These are phyloP conservation scores for Flexamia atlantica DNA, from an alignment of 2,888 invertebrate species.

Conservation along the genomic window DNA sequence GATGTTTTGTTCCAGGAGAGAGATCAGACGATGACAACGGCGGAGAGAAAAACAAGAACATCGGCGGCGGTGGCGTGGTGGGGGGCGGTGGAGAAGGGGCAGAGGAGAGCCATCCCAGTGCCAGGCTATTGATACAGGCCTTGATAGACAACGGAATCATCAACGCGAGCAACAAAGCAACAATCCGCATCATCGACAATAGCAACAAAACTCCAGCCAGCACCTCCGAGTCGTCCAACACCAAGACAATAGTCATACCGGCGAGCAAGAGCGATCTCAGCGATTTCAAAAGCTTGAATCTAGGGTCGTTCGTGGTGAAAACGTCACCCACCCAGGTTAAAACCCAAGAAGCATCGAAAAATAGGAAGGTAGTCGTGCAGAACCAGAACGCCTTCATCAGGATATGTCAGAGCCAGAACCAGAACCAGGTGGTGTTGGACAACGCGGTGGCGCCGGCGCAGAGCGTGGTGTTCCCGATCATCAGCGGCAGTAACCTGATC, in stretches of 20 bases:
- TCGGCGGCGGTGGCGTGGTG: constrained; percentile 30
- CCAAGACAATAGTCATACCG: constrained; percentile 54
- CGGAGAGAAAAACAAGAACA: constrained; percentile 42
- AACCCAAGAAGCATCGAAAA: constrained; percentile 38
- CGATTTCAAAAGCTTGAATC: constrained; percentile 67
- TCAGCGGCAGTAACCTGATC: constrained; percentile 55
- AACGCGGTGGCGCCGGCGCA: constrained; percentile 7
- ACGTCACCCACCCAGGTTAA: constrained; percentile 60
- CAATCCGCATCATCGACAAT: constrained; percentile 67
- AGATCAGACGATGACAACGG: constrained; percentile 63
- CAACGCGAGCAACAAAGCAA: constrained; percentile 68
- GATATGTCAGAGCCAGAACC: constrained; percentile 38
- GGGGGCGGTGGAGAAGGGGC: constrained; percentile 44
- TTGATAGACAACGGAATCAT: constrained; percentile 70
- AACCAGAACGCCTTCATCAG: constrained; percentile 56
- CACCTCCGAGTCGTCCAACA: constrained; percentile 25
- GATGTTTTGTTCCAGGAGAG: constrained; percentile 62
- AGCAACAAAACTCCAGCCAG: constrained; percentile 12
- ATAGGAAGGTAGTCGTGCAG: constrained; percentile 29
- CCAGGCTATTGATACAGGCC: constrained; percentile 68
- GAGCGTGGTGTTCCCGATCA: constrained; percentile 55
- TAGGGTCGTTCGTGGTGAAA: constrained; percentile 68
- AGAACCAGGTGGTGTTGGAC: constrained; percentile 44
- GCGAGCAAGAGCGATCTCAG: constrained; percentile 50
- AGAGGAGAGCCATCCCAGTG: constrained; percentile 65